These are phyloP conservation scores for Drosophila yooni DNA, from an alignment of 2,888 invertebrate genomes.

Conservation along the genomic window DNA sequence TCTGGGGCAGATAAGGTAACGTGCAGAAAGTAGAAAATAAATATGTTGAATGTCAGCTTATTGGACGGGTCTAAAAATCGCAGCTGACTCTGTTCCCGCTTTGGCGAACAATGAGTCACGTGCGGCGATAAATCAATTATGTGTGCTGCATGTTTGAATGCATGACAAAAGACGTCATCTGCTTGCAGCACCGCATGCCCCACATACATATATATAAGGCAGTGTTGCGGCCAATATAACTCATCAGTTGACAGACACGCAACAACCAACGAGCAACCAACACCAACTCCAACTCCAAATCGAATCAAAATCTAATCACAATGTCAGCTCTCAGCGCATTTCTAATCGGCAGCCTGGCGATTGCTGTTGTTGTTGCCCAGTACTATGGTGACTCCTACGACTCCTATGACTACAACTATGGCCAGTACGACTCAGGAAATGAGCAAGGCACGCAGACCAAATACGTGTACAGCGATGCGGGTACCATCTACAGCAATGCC, in stretches of 20 bases:
- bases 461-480: conserved; percentile 19
- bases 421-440: neutral
- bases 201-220: conserved; percentile 27
- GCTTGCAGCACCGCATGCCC: neutral
- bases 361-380: conserved; percentile 21
- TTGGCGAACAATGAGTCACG: conserved; percentile 38
- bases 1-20: conserved; percentile 30
- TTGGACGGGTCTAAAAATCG: conserved; percentile 20
- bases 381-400: conserved; percentile 42
- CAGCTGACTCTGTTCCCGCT: neutral
- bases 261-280: neutral
- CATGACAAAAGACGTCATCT: conserved; percentile 20
- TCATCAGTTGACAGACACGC: conserved; percentile 31
- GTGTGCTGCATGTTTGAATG: conserved; percentile 3
- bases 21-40: neutral
- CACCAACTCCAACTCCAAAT: neutral
- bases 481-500: neutral
- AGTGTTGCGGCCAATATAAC: conserved; percentile 6
- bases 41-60: neutral
- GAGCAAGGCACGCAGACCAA: neutral
- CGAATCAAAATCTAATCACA: neutral
- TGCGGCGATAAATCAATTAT: conserved; percentile 42
- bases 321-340: conserved; percentile 36
- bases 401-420: neutral
- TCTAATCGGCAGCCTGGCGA: conserved; percentile 34